A percentile compares a stretch with the other conserved stretches of the same genome.
Conservation (phyloP, 2,113 vertebrate genomes). For the Paraplagusia blochii region DNA sequence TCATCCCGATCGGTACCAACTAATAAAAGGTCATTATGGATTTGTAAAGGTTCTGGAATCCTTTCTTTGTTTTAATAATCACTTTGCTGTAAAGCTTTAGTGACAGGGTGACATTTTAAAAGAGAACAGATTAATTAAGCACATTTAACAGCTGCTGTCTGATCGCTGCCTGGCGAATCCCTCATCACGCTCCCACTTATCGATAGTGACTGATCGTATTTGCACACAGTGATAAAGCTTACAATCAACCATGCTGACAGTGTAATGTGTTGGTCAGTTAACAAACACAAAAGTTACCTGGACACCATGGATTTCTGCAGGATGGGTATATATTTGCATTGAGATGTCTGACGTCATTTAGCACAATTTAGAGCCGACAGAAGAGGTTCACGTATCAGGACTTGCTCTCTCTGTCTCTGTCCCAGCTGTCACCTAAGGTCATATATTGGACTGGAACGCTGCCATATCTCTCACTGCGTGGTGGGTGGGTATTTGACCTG, state of each 20-base stretch:
- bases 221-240: conserved; percentile 10
- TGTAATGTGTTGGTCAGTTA: conserved; percentile 25
- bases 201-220: conserved; percentile 4
- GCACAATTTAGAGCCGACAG: conserved; percentile 42
- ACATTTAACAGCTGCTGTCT: conserved; percentile 8
- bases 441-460: conserved; percentile 16
- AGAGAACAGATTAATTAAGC: conserved; percentile 2
- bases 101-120: conserved; percentile 7
- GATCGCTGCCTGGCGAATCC: not conserved
- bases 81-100: not conserved
- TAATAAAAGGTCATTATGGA: not conserved
- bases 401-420: conserved; percentile 17
- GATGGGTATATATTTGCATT: conserved; percentile 18
- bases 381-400: conserved; percentile 21
- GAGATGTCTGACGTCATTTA: conserved; percentile 25
- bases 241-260: conserved; percentile 22
- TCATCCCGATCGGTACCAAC: too few relatives aligned
- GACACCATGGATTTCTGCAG: conserved; percentile 33
- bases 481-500: conserved; percentile 36
- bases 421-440: conserved; percentile 15
- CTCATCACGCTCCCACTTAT: conserved; percentile 23
- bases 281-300: conserved; percentile 16
- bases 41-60: not conserved
- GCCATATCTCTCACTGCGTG: conserved; percentile 18
- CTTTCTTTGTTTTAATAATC: conserved; percentile 3